These are phyloP conservation scores for Bagarius yarrelli DNA, from an alignment of 2,113 vertebrate genomes.

Conservation along the genomic window DNA sequence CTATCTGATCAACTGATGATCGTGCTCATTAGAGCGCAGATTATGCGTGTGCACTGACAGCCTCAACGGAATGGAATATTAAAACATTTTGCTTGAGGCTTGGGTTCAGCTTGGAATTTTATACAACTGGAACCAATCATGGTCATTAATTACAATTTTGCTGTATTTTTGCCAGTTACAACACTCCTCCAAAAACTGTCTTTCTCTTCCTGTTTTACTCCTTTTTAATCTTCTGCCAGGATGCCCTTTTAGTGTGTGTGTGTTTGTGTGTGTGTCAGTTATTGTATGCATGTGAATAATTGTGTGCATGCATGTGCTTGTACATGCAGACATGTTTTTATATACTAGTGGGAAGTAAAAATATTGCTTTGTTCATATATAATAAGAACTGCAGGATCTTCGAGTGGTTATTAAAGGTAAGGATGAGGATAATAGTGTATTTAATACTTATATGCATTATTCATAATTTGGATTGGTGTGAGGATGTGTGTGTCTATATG, in stretches of 20 bases:
- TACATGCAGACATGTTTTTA: neutral
- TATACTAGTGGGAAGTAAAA: neutral
- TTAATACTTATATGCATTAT: neutral
- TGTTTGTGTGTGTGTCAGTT: conserved; percentile 4
- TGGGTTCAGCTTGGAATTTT: conserved; percentile 41
- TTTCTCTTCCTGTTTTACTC: conserved; percentile 6
- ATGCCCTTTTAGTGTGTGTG: neutral
- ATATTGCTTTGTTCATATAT: neutral
- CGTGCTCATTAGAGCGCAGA: conserved; percentile 32
- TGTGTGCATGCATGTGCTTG: neutral
- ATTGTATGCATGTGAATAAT: neutral
- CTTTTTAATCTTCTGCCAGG: neutral
- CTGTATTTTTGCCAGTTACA: conserved; percentile 36
- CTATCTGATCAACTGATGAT: conserved; percentile 34
- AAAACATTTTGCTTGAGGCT: conserved; percentile 46
- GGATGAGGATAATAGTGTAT: neutral
- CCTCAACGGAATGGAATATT: conserved; percentile 25
- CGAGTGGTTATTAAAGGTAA: neutral
- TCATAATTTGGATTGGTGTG: neutral
- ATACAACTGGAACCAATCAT: conserved; percentile 41
- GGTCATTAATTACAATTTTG: conserved; percentile 45
- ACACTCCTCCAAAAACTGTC: conserved; percentile 30
- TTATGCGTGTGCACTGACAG: conserved; percentile 35
- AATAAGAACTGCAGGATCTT: neutral
- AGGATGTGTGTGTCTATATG: neutral